phyloP scores from a whole-genome alignment of 2,888 invertebrate species.

The Lycophotia porphyrea region DNA sequence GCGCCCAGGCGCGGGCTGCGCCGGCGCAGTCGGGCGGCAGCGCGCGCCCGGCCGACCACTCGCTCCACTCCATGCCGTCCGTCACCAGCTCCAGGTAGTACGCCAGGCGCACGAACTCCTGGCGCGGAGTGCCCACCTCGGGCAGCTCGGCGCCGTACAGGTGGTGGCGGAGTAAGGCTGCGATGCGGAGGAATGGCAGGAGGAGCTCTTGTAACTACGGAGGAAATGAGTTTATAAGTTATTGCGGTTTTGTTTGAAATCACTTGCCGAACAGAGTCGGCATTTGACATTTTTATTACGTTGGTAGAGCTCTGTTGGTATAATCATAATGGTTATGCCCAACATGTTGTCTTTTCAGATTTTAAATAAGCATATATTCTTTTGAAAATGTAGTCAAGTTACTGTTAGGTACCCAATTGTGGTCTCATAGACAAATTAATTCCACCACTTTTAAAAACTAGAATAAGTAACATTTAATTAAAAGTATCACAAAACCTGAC shows the following conservation, averaged over 20 bases:
- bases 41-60: conserved; percentile 73
- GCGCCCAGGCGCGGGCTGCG: conserved; percentile 78
- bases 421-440: not conserved
- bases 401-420: not conserved
- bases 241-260: not conserved
- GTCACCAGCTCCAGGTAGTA: conserved; percentile 93
- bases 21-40: conserved; percentile 62
- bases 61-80: conserved; percentile 74
- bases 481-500: no score
- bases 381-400: not conserved
- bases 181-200: conserved; percentile 95
- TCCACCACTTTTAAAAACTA: not conserved
- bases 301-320: not conserved
- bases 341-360: no score
- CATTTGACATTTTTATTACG: not conserved
- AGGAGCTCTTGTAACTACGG: conserved; percentile 93
- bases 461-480: no score
- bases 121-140: conserved; percentile 90
- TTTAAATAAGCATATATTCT: not conserved
- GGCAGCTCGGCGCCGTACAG: conserved; percentile 94
- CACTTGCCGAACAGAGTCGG: not conserved
- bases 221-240: fast-evolving
- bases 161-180: conserved; percentile 95
- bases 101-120: conserved; percentile 94
- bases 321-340: no score